Evolutionary conservation across 2,797 vertebrate genomes (phyloP).

Genomic region (Artibeus lituratus): DNA sequence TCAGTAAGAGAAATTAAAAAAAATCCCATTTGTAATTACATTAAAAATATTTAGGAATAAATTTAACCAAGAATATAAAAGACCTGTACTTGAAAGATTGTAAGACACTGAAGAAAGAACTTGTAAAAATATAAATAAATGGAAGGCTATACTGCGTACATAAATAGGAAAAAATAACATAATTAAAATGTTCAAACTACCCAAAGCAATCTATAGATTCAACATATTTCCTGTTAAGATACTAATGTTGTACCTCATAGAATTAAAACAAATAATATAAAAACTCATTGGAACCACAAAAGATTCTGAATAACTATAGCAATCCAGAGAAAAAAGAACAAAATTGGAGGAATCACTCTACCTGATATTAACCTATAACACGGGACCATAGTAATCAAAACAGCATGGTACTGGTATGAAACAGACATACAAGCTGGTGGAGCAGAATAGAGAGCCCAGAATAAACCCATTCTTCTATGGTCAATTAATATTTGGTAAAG

Average conservation of each 20-base stretch:
- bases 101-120: neutral
- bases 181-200: neutral
- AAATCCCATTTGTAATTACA: neutral
- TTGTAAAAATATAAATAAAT: neutral
- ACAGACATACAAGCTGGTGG: neutral
- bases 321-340: neutral
- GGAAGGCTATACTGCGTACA: neutral
- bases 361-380: neutral
- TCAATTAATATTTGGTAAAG: neutral
- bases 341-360: neutral
- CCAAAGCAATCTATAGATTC: neutral
- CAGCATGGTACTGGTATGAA: neutral
- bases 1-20: neutral
- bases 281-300: neutral
- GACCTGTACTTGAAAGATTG: neutral
- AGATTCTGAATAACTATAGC: neutral
- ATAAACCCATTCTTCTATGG: neutral
- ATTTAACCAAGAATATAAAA: neutral
- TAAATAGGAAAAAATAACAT: neutral
- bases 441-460: neutral
- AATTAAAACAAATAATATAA: neutral
- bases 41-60: neutral
- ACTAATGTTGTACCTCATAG: neutral
- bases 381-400: neutral
- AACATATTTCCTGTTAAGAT: neutral